A percentile compares a stretch with the other conserved stretches of the same genome.
Conservation (phyloP, 2,113 vertebrate genomes). For the Megaceryle torquata region DNA sequence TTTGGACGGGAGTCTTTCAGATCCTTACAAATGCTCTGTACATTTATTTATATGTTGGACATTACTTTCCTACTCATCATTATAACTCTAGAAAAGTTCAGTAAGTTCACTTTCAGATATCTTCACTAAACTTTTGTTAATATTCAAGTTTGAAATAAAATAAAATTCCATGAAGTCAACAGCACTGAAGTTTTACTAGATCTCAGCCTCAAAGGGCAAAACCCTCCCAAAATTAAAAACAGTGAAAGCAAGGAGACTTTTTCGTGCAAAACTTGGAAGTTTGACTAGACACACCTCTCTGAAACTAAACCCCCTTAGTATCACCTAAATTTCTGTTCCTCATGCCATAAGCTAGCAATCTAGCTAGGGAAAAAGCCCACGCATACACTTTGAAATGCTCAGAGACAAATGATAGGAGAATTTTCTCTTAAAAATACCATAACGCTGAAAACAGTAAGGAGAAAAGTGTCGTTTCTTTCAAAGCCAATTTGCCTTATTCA, state of each 20-base stretch:
- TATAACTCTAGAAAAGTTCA: background rate
- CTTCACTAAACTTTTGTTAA: background rate
- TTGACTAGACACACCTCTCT: background rate
- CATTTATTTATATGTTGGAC: background rate
- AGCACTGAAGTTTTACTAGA: background rate
- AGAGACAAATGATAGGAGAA: background rate
- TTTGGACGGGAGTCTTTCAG: background rate
- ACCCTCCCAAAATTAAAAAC: background rate
- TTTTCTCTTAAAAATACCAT: too few relatives aligned
- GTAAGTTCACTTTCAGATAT: background rate
- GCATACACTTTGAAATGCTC: background rate
- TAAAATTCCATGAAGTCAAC: background rate
- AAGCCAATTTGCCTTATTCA: background rate
- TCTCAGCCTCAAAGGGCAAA: background rate
- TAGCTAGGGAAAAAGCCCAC: background rate
- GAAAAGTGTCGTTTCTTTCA: background rate
- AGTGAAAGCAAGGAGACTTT: rapidly evolving
- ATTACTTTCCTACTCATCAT: background rate
- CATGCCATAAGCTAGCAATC: background rate
- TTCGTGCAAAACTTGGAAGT: background rate
- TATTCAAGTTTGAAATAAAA: background rate
- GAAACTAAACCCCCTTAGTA: background rate
- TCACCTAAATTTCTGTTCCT: background rate
- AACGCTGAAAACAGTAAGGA: background rate
- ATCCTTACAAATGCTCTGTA: background rate